Conservation (phyloP, 92 coral and sea anemone genomes). For the Isaurus tuberculatus region DNA sequence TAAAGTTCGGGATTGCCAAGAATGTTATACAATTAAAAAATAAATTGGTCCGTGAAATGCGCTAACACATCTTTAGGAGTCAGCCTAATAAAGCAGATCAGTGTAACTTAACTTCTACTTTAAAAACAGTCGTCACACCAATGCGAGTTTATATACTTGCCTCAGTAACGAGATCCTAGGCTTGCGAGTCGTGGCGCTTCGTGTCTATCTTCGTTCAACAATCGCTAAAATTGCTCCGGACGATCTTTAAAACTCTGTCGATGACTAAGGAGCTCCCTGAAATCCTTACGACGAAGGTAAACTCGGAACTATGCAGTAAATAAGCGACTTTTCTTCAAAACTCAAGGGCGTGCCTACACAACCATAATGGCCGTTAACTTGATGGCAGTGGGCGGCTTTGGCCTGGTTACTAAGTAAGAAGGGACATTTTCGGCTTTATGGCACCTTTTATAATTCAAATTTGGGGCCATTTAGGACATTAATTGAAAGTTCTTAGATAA, state of each 20-base stretch:
- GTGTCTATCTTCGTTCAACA: conserved; percentile 37
- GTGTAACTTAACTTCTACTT: conserved; percentile 20
- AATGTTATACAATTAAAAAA: conserved; percentile 19
- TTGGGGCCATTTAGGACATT: conserved; percentile 17
- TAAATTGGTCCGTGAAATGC: conserved; percentile 23
- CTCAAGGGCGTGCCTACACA: conserved; percentile 53
- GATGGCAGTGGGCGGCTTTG: conserved; percentile 52
- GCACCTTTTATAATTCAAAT: not conserved
- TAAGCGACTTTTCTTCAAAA: conserved; percentile 36
- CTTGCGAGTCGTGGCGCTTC: conserved; percentile 44
- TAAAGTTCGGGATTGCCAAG: not conserved
- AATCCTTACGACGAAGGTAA: conserved; percentile 26
- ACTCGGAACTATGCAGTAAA: conserved; percentile 36
- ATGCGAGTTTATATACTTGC: conserved; percentile 9
- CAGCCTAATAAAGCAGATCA: conserved; percentile 2
- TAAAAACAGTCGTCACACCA: conserved; percentile 25
- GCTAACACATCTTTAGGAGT: conserved; percentile 13
- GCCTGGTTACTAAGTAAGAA: conserved; percentile 46
- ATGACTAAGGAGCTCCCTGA: conserved; percentile 23
- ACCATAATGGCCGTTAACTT: conserved; percentile 53
- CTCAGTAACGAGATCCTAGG: conserved; percentile 45
- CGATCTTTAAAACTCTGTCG: conserved; percentile 26
- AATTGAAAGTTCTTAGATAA: not conserved
- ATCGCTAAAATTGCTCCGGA: not conserved
- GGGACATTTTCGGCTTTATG: not conserved